phyloP scores from a whole-genome alignment of 2,888 invertebrate genomes.

The Latheticus oryzae region DNA sequence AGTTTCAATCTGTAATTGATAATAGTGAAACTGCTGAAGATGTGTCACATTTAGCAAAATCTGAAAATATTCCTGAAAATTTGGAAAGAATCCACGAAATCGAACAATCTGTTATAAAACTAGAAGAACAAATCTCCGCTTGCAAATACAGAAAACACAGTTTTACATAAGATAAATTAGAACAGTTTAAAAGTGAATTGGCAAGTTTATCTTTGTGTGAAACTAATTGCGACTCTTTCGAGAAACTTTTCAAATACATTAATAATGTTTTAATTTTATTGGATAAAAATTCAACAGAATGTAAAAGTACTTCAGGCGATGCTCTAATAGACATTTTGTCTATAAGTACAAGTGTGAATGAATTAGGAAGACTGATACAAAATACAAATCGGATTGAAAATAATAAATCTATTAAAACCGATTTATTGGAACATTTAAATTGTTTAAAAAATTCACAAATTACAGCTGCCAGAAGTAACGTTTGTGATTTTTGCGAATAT shows the following conservation, averaged over 20 bases:
- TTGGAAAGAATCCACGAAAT: slow-evolving; percentile 7
- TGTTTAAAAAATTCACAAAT: slow-evolving; percentile 11
- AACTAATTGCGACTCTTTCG: background rate
- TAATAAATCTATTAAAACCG: background rate
- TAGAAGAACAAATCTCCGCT: background rate
- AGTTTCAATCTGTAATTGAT: too few species aligned
- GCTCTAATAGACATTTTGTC: slow-evolving; percentile 18
- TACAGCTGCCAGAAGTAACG: slow-evolving; percentile 3
- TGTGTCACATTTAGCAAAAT: too few species aligned
- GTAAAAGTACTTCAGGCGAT: slow-evolving; percentile 6
- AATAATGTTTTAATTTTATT: slow-evolving; percentile 4
- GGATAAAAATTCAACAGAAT: background rate
- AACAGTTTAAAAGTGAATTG: slow-evolving; percentile 11
- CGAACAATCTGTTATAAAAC: background rate
- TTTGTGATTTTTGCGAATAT: slow-evolving; percentile 17
- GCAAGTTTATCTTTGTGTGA: background rate
- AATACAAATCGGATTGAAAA: background rate
- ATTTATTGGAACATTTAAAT: background rate
- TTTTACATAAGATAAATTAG: background rate
- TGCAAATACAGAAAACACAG: slow-evolving; percentile 1
- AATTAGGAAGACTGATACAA: slow-evolving; percentile 3
- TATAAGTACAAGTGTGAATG: slow-evolving; percentile 1
- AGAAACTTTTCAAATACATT: background rate
- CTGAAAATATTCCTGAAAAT: too few species aligned
- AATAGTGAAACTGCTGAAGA: too few species aligned